These are phyloP conservation scores for Sander lucioperca DNA, from an alignment of 2,113 vertebrate species.

Conservation along the genomic window DNA sequence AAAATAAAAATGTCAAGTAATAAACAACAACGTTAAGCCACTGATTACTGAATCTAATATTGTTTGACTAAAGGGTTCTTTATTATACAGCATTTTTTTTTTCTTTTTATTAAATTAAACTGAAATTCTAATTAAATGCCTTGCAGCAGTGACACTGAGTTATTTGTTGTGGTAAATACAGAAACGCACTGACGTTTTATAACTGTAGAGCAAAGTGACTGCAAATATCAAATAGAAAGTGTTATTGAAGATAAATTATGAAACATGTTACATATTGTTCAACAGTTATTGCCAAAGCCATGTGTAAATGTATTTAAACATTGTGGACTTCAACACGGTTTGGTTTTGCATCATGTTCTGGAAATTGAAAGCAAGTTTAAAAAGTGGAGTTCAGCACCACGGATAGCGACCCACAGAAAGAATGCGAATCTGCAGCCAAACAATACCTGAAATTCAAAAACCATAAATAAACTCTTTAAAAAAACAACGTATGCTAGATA, in stretches of 20 bases:
- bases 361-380: too few species aligned
- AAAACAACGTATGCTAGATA: neutral
- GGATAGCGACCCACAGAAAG: neutral
- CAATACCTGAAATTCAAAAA: neutral
- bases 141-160: neutral
- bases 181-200: neutral
- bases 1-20: neutral
- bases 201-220: neutral
- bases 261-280: neutral
- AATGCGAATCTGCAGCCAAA: neutral
- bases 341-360: too few species aligned
- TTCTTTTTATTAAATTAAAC: too few species aligned
- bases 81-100: too few species aligned
- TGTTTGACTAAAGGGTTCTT: neutral
- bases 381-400: constrained; percentile 4
- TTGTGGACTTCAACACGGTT: neutral
- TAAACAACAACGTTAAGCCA: neutral
- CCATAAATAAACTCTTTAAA: neutral
- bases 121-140: neutral
- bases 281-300: neutral
- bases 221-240: neutral
- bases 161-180: neutral
- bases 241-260: too few species aligned
- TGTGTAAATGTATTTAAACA: neutral
- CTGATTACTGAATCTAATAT: neutral